Evolutionary conservation across 2,113 vertebrate genomes (phyloP).

Genomic region (Leucopsar rothschildi): DNA sequence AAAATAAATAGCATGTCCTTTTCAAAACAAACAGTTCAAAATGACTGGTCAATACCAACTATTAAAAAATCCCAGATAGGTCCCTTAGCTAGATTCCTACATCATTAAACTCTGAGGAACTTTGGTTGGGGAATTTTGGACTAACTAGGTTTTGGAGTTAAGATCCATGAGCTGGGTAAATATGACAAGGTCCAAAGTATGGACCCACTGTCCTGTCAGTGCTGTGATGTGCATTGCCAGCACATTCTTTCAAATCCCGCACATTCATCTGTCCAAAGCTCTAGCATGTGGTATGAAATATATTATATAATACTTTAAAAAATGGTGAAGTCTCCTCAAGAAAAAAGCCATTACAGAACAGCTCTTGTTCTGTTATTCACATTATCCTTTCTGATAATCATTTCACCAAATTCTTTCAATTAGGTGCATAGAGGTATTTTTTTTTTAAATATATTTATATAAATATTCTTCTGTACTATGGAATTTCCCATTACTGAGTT

Average conservation of each 20-base stretch:
- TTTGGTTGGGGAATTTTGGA: not conserved
- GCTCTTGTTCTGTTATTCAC: not conserved
- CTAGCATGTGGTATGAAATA: not conserved
- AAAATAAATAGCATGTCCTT: constrained; percentile 49
- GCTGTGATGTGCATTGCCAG: not conserved
- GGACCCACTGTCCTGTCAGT: not conserved
- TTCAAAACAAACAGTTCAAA: constrained; percentile 40
- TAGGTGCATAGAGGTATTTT: not conserved
- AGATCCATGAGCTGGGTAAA: not conserved
- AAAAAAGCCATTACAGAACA: not conserved
- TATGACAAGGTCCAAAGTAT: not conserved
- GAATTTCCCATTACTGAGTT: not conserved
- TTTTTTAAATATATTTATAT: not conserved
- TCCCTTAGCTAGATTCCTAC: not conserved
- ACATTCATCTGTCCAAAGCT: not conserved
- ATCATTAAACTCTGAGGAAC: not conserved
- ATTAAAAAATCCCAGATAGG: not conserved
- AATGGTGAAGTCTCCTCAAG: not conserved
- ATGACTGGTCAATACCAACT: constrained; percentile 14
- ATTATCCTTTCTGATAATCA: not conserved
- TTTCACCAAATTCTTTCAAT: not conserved
- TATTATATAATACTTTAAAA: not conserved
- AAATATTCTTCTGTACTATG: not conserved
- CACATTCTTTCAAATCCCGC: not conserved
- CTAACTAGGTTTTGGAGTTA: not conserved